Conservation (phyloP, 2,113 vertebrate species). For the Sphyrna mokarran region DNA sequence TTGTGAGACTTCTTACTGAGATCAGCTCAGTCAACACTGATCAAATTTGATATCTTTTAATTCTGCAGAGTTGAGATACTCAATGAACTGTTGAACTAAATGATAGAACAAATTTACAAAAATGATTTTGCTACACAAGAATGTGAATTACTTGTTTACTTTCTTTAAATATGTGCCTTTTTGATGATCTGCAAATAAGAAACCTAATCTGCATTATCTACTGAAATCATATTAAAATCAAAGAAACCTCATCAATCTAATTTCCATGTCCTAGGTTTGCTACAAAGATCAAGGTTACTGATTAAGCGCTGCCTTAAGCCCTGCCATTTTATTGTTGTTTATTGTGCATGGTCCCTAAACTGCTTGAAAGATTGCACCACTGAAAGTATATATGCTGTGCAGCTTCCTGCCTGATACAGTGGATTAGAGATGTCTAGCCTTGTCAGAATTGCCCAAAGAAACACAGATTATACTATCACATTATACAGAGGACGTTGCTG, state of each 20-base stretch:
- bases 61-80: neutral
- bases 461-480: neutral
- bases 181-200: neutral
- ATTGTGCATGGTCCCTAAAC: neutral
- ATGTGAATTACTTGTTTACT: neutral
- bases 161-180: neutral
- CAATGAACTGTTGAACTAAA: neutral
- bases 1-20: neutral
- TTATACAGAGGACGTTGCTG: neutral
- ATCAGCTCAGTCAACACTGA: neutral
- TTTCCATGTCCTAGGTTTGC: neutral
- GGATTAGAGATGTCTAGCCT: neutral
- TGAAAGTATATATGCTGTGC: neutral
- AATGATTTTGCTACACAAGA: neutral
- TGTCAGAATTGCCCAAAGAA: neutral
- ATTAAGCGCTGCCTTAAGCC: neutral
- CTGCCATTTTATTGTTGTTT: neutral
- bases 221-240: neutral
- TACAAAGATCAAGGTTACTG: slow-evolving; percentile 1
- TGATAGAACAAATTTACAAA: neutral
- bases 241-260: neutral
- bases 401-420: neutral
- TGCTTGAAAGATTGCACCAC: neutral
- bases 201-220: neutral
- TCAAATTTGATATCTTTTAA: neutral